Evolutionary conservation across 2,113 vertebrate genomes (phyloP).

Genomic region (Oreochromis tanganicae): DNA sequence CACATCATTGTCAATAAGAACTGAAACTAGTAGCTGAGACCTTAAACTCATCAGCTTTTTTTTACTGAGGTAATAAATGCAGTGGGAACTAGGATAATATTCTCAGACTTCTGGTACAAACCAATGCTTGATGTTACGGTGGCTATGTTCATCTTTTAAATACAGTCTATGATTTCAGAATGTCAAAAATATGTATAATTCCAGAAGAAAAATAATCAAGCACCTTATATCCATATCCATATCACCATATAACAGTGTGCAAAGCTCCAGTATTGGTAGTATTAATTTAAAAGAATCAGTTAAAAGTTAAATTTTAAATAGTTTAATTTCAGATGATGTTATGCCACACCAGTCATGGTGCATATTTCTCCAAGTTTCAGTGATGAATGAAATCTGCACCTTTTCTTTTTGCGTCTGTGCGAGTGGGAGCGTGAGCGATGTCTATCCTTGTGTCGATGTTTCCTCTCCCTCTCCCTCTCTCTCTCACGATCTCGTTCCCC

Average conservation of each 20-base stretch:
- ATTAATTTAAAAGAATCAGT: background rate
- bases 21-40: background rate
- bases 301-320: background rate
- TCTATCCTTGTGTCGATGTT: slow-evolving; percentile 74
- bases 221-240: background rate
- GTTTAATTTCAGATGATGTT: background rate
- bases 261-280: background rate
- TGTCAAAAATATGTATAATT: background rate
- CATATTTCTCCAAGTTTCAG: background rate
- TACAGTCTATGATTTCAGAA: background rate
- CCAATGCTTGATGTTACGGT: background rate
- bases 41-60: background rate
- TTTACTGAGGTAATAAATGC: background rate
- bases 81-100: background rate
- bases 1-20: background rate
- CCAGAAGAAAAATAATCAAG: background rate
- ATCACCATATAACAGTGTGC: background rate
- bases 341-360: background rate
- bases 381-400: slow-evolving; percentile 38
- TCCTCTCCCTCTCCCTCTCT: slow-evolving; percentile 72
- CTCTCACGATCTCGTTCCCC: slow-evolving; percentile 60
- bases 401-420: slow-evolving; percentile 74
- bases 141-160: background rate
- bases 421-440: slow-evolving; percentile 76
- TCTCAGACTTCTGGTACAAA: background rate